Base-by-base conservation (phyloP, 2,888 invertebrate genomes). In the Hedya salicella region DNA sequence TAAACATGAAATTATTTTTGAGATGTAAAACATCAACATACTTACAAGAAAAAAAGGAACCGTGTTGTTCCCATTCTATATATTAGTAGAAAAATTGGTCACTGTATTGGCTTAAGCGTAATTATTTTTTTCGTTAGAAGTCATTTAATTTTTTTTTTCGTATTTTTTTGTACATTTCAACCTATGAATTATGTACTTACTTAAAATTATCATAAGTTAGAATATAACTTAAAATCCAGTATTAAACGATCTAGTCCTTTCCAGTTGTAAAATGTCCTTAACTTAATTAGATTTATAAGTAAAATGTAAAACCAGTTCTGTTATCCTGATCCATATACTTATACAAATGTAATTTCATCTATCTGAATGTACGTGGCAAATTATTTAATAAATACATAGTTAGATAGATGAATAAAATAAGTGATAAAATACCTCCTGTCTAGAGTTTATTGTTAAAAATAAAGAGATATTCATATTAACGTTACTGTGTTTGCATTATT, bases 371-470 rank as follows among this genome's bases (percentile, higher is more conserved):
- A 78, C 69, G 80, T 83, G 78, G 77, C 76, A 78, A 80, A 81
- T 73, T 72, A 76, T 76, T 75, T 78, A 82, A 77, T 73, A 69
- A 73, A 74, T 85, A 81, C n/a, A n/a, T n/a, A n/a, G 75, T 75
- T 75, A 67, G 62, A 56, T 68, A 68, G 49, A 66, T 61, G 25
- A 56, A 49, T 78, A 75, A 76, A 74, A 62, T 85, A 84, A 83
- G 84, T 85, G 81, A 86, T 83, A 84, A 75, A 85, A 84, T 88
- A 89, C 87, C 86, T 87, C 85, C 87, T 90, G 88, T 90, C 88
- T 89, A 91, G 87, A 89, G 83, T 85, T 86, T 88, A 90, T 87
- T 90, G 90, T 91, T 90, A 86, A 78, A 80, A 88, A 88, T 91
- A 91, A 91, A 91, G 86, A 89, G 81, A 89, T 87, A 90, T 91